Conservation (phyloP, 2,888 invertebrate genomes). For the Zele albiditarsus region DNA sequence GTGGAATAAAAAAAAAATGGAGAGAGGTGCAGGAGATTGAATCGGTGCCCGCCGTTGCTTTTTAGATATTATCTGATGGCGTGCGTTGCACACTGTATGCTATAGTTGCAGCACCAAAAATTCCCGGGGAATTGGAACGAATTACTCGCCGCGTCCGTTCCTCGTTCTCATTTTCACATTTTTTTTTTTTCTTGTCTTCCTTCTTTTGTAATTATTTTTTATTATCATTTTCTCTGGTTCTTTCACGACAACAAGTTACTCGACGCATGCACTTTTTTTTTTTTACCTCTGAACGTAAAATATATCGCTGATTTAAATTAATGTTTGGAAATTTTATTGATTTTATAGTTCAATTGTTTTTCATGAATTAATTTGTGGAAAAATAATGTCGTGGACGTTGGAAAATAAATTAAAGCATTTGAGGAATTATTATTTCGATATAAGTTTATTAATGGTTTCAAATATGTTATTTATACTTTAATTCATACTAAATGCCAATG, state of each 20-base stretch:
- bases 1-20: neutral
- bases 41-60: slow-evolving; percentile 14
- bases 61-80: slow-evolving; percentile 30
- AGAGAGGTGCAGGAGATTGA: neutral
- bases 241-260: neutral
- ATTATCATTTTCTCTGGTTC: neutral
- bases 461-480: too few relatives aligned
- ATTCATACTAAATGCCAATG: too few relatives aligned
- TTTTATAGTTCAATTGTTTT: neutral
- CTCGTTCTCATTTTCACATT: neutral
- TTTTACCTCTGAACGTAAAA: neutral
- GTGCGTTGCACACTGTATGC: neutral
- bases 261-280: neutral
- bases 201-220: neutral
- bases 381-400: too few relatives aligned
- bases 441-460: too few relatives aligned
- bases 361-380: too few relatives aligned
- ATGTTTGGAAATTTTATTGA: neutral
- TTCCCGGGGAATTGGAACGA: slow-evolving; percentile 30
- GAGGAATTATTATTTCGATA: too few relatives aligned
- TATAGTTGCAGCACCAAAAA: slow-evolving; percentile 17
- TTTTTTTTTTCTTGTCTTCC: neutral
- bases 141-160: slow-evolving; percentile 15
- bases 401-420: too few relatives aligned
- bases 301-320: neutral